Percentiles rank a stretch among this genome's conserved stretches.
Conservation (phyloP, 2,888 invertebrate genomes). For the Hesperia comma region DNA sequence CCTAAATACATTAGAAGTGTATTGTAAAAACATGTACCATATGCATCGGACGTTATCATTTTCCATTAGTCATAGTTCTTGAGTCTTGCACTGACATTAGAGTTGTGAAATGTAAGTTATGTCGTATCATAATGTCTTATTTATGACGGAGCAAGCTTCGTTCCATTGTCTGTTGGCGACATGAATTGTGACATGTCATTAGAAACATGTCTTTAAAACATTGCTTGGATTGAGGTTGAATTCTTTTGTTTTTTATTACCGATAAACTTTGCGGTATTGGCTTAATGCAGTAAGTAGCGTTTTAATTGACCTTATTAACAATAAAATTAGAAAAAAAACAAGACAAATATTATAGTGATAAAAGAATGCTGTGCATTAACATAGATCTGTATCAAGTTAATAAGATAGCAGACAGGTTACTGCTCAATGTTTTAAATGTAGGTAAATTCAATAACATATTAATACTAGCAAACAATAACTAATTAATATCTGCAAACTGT, state of each 20-base stretch:
- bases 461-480: too few species aligned
- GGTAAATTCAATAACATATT: too few species aligned
- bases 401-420: too few species aligned
- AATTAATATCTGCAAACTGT: too few species aligned
- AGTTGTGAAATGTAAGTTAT: constrained; percentile 37
- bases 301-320: background rate
- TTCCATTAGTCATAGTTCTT: constrained; percentile 35
- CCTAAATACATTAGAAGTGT: constrained; percentile 1
- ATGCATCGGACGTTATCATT: constrained; percentile 21
- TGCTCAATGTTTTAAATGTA: too few species aligned
- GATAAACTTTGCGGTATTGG: constrained; percentile 12
- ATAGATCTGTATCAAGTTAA: too few species aligned
- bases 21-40: constrained; percentile 17
- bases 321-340: background rate
- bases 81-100: constrained; percentile 24
- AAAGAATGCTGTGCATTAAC: too few species aligned
- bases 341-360: background rate
- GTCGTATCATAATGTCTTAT: constrained; percentile 37
- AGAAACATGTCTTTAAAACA: constrained; percentile 41
- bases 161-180: constrained; percentile 41
- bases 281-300: background rate
- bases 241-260: constrained; percentile 17
- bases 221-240: constrained; percentile 32
- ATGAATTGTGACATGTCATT: constrained; percentile 51
- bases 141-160: constrained; percentile 33